These are phyloP conservation scores for Crenichthys baileyi DNA, from an alignment of 2,797 vertebrate genomes.

Conservation along the genomic window DNA sequence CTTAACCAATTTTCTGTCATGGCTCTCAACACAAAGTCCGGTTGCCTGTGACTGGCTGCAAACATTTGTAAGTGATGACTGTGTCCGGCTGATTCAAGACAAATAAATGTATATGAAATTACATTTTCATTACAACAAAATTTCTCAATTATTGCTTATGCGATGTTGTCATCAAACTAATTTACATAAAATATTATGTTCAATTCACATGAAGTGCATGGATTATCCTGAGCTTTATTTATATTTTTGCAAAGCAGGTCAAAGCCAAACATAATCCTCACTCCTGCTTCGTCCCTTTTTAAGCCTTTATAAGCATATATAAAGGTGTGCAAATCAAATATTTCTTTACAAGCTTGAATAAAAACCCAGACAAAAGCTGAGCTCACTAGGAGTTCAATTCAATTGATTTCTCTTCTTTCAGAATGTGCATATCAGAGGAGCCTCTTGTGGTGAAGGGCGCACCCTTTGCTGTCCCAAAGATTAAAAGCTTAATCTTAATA, in stretches of 20 bases:
- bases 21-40: too few relatives aligned
- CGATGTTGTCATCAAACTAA: background rate
- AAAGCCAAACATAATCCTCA: conserved; percentile 8
- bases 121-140: background rate
- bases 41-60: background rate
- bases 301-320: conserved; percentile 4
- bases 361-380: conserved; percentile 39
- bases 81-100: background rate
- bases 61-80: too few relatives aligned
- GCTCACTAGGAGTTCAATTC: conserved; percentile 33
- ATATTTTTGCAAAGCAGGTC: conserved; percentile 9
- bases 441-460: conserved; percentile 41
- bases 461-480: conserved; percentile 23
- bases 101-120: background rate
- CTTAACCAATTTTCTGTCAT: too few relatives aligned
- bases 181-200: background rate
- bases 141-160: background rate
- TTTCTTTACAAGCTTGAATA: conserved; percentile 20
- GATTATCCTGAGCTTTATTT: background rate
- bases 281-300: background rate
- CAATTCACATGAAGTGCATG: too few relatives aligned
- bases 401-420: conserved; percentile 55
- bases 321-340: conserved; percentile 20
- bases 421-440: conserved; percentile 62
- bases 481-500: conserved; percentile 52